Base-by-base conservation (phyloP, 2,113 vertebrate species). In the Rynchops niger region DNA sequence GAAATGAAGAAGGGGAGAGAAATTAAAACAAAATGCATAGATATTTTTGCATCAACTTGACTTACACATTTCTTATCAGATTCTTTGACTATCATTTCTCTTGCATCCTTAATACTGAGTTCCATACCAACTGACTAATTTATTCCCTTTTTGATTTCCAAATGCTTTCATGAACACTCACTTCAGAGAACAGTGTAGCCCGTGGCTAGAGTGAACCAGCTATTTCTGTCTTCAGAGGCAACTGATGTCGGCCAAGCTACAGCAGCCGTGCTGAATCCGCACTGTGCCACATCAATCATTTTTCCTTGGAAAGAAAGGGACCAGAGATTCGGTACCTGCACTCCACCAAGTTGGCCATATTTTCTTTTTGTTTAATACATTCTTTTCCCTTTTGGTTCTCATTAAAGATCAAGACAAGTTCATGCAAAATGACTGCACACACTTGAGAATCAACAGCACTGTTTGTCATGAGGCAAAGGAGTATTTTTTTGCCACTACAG, bases 191-290 rank as follows among this genome's bases (percentile, higher is more conserved):
- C 7, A 32, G 25, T 53, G 65, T 55, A 81, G 63, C 30, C 40
- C 5, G 0, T 25, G 59, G 21, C 70, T 67, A 67, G 8, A 67
- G 42, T 15, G 66, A 47, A 43, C 6, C n/a, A 32, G 32, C 15
- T 47, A 2, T 45, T 17, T 6, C 29, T 65, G 29, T 18, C 49
- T 63, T 61, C 63, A 56, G 83, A 77, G 32, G 58, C 36, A 89
- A 22, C 5, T 0, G 0, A 43, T 25, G 23, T 0, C 22, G 14
- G 49, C 53, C 22, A 42, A 50, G 40, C 62, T 49, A 5, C 61
- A 76, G 79, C 40, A 73, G 71, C 52, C 0, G 0, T 30, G 78
- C 62, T 1, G 3, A 94, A 79, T 19, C n/a, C 4, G 3, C 0
- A 1, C 29, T 61, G 23, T 30, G 19, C 15, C 71, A 72, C 30